Base-by-base conservation (phyloP, 2,113 vertebrate genomes). In the Bufo gargarizans region DNA sequence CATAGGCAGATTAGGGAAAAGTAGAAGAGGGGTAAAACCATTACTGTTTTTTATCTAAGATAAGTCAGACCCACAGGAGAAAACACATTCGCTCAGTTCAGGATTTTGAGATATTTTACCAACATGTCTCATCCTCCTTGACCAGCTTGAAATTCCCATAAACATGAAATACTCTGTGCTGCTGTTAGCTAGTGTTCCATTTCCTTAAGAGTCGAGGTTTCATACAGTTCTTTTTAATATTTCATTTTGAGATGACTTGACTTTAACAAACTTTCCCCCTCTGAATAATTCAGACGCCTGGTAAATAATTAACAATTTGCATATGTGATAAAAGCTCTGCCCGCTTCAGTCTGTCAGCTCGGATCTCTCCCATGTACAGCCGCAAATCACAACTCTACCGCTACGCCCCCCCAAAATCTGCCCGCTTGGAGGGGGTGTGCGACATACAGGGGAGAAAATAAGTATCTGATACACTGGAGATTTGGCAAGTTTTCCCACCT, bases 231-330 rank as follows among this genome's bases (percentile, higher is more conserved):
- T 58, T 45, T 43, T 22, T 59, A 82, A 56, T 61, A 71, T 50
- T 72, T 59, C 47, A 6, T 14, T 22, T 53, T n/a, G 17, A n/a
- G 72, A 82, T 3, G 69, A 61, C 77, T 49, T 43, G 71, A 88
- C 81, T 84, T 84, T 78, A 84, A 81, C 71, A 88, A 84, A 88
- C 71, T 83, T 84, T 77, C 47, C 16, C 56, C 8, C 50, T 17
- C 72, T 88, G 87, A 77, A 88, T 88, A 77, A 88, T 88, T 88
- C 63, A 88, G 13, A 1, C 20, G 10, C 71, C 11, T 22, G 65
- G 58, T 88, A 78, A 84, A 88, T 88, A 84, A 88, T 88, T 88
- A 56, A 88, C 58, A 8, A 77, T 88, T 67, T 53, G 71, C 71
- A 84, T 82, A 81, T 82, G 71, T 84, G 81, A 88, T 88, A 88